A percentile compares a stretch with the other conserved stretches of the same genome.
Conservation (phyloP, 2,113 vertebrate species). For the Alligator sinensis region DNA sequence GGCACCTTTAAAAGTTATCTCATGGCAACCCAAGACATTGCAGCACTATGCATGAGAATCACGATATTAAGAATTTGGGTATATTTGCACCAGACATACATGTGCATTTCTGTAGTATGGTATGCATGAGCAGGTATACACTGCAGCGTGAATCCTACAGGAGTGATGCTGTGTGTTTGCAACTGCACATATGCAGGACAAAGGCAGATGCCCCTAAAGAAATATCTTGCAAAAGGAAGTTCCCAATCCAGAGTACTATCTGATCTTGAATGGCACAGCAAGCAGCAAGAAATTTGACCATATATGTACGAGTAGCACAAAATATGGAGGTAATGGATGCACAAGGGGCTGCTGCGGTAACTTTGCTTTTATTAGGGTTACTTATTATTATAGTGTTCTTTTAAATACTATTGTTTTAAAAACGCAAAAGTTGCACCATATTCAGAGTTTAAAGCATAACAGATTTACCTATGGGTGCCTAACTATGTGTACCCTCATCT, state of each 20-base stretch:
- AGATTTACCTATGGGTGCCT: background rate
- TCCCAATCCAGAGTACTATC: background rate
- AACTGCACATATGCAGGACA: too few relatives aligned
- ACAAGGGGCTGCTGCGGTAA: background rate
- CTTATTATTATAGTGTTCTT: background rate
- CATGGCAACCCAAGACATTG: too few relatives aligned
- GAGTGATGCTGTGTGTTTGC: too few relatives aligned
- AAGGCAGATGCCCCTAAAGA: background rate
- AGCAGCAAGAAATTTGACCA: background rate
- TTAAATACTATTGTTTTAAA: background rate
- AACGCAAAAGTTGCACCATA: background rate
- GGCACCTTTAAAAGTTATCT: too few relatives aligned
- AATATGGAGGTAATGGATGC: accelerated
- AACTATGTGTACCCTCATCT: background rate
- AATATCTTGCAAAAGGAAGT: background rate
- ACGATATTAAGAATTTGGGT: too few relatives aligned
- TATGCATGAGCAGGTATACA: too few relatives aligned
- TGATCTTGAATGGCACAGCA: background rate
- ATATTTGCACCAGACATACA: too few relatives aligned
- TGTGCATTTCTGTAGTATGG: too few relatives aligned
- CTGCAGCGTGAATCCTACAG: too few relatives aligned
- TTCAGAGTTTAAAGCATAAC: background rate
- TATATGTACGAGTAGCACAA: accelerated
- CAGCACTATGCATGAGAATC: too few relatives aligned
- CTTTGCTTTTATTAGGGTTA: background rate